Conservation (phyloP, 2,888 invertebrate species). For the Cephonodes hylas region DNA sequence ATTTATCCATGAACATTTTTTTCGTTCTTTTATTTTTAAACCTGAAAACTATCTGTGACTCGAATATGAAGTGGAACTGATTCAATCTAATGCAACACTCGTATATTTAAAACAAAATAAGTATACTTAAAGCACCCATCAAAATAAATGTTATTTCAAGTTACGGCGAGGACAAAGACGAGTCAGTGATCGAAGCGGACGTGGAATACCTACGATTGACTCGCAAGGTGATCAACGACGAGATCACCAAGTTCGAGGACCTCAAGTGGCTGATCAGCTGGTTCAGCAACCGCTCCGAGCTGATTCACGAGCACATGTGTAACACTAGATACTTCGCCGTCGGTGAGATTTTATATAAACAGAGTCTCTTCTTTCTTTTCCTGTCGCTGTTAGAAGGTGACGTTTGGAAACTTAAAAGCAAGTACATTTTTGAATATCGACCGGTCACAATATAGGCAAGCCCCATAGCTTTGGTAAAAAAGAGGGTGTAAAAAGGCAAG, state of each 20-base stretch:
- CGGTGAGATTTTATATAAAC: constrained; percentile 44
- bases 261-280: constrained; percentile 68
- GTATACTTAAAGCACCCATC: too few species aligned
- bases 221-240: constrained; percentile 71
- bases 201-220: constrained; percentile 72
- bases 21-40: too few species aligned
- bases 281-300: constrained; percentile 67
- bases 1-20: too few species aligned
- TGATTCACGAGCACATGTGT: constrained; percentile 68
- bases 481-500: too few species aligned
- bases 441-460: too few species aligned
- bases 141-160: constrained; percentile 31
- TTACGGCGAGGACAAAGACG: constrained; percentile 73
- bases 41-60: too few species aligned
- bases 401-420: too few species aligned
- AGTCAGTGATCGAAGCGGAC: constrained; percentile 73
- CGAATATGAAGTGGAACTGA: too few species aligned
- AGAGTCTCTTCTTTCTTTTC: not conserved
- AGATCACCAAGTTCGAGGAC: constrained; percentile 75
- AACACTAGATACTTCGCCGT: constrained; percentile 65
- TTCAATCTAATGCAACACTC: too few species aligned
- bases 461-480: too few species aligned
- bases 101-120: too few species aligned
- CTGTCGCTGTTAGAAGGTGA: not conserved
- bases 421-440: too few species aligned